Percentiles rank a stretch among this genome's conserved stretches.
These are phyloP conservation scores for Vollenhovia emeryi DNA, from an alignment of 1,140 invertebrate genomes.

Conservation along the genomic window DNA sequence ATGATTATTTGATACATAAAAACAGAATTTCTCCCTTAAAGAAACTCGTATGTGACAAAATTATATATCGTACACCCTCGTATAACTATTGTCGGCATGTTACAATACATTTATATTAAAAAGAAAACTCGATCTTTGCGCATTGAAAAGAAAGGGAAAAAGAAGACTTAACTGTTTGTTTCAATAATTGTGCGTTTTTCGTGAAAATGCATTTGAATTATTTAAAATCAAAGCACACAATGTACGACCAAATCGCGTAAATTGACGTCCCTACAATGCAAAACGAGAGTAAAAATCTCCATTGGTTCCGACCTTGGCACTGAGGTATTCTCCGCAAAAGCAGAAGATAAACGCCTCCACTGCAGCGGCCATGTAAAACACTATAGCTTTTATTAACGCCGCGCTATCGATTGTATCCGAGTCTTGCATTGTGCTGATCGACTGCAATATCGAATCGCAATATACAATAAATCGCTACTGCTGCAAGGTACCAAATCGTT, in stretches of 20 bases:
- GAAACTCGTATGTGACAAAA: neutral
- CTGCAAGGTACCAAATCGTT: neutral
- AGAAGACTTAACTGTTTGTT: neutral
- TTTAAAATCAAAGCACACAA: neutral
- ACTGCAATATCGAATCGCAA: conserved; percentile 33
- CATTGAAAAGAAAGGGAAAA: neutral
- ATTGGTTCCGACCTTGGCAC: conserved; percentile 55
- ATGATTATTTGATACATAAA: neutral
- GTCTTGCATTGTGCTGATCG: neutral
- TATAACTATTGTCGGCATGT: neutral
- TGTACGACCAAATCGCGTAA: neutral
- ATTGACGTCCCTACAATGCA: neutral
- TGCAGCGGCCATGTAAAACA: conserved; percentile 49
- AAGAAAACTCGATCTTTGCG: neutral
- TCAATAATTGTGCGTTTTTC: neutral
- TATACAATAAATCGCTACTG: neutral
- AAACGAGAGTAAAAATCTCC: neutral
- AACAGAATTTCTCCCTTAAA: neutral
- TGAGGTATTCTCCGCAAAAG: conserved; percentile 63
- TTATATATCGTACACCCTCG: neutral
- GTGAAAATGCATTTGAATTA: neutral
- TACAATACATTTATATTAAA: neutral
- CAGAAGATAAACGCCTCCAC: conserved; percentile 61
- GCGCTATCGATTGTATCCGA: neutral
- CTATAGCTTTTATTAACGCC: conserved; percentile 27